Percentiles rank a stretch among this genome's conserved stretches.
These are phyloP conservation scores for Bathynomus jamesi DNA, from an alignment of 1,140 invertebrate genomes.

Conservation along the genomic window DNA sequence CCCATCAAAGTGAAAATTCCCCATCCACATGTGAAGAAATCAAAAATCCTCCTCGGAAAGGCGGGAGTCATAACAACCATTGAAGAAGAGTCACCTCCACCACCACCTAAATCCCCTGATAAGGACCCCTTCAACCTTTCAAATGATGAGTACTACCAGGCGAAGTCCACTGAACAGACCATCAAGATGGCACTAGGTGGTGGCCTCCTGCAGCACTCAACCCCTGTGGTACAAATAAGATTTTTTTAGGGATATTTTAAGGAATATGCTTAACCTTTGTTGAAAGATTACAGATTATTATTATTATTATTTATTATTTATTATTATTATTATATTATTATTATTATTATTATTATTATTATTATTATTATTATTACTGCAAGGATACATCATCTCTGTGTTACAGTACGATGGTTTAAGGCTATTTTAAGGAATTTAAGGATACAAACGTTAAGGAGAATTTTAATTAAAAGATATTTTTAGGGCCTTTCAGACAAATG, in stretches of 20 bases:
- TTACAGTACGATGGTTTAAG: no score
- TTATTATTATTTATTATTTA: background rate
- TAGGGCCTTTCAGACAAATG: no score
- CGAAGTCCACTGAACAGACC: conserved; percentile 57
- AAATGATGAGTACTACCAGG: conserved; percentile 94
- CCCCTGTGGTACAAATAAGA: conserved; percentile 60
- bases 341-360: no score
- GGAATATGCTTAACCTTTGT: background rate
- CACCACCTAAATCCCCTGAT: conserved; percentile 74
- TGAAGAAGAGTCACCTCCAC: conserved; percentile 80
- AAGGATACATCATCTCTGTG: no score
- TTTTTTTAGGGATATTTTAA: background rate
- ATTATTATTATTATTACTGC: no score
- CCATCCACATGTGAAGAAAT: conserved; percentile 91
- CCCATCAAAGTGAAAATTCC: conserved; percentile 68
- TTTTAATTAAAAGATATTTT: no score
- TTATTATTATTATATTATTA: no score
- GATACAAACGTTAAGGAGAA: no score
- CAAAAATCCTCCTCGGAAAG: conserved; percentile 89
- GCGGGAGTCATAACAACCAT: conserved; percentile 90
- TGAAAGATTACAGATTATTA: background rate
- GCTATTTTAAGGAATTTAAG: no score
- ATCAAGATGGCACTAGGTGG: conserved; percentile 47
- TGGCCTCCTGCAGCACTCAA: conserved; percentile 91
- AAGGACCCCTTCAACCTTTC: conserved; percentile 97